Evolutionary conservation across 2,797 vertebrate species (phyloP).

Genomic region (Pangasius krempfi): DNA sequence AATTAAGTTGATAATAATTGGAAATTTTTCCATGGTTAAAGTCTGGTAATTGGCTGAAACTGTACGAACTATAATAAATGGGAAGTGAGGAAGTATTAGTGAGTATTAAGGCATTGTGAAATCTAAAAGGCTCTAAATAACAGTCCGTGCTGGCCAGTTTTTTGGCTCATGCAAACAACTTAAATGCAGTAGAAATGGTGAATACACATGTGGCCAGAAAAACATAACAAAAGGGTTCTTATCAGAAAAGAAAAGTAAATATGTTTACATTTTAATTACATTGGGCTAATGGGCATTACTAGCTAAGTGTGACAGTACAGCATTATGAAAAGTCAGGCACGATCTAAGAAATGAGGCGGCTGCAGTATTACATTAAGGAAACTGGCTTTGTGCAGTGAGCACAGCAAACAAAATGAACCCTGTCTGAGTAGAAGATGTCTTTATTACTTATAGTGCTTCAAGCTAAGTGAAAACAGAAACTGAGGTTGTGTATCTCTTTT

Average conservation of each 20-base stretch:
- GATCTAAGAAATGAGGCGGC: conserved; percentile 28
- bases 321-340: conserved; percentile 29
- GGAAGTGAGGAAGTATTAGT: neutral
- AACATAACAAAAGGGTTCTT: neutral
- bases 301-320: conserved; percentile 34
- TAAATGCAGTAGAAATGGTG: neutral
- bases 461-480: conserved; percentile 54
- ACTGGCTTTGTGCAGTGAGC: conserved; percentile 31
- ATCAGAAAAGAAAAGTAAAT: neutral
- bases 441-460: conserved; percentile 54
- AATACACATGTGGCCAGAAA: neutral
- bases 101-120: neutral
- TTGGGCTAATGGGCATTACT: conserved; percentile 31
- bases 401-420: conserved; percentile 49
- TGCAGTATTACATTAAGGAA: conserved; percentile 39
- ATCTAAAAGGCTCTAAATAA: conserved; percentile 16
- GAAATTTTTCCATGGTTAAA: neutral
- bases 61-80: neutral
- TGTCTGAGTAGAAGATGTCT: conserved; percentile 38
- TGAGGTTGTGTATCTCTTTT: conserved; percentile 50
- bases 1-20: conserved; percentile 1
- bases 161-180: neutral
- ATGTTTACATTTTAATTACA: neutral
- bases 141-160: neutral
- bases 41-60: conserved; percentile 5